Evolutionary conservation across 2,113 vertebrate genomes (phyloP), one percentile per base, ranked within the genome.

Genomic region (Diadophis punctatus): DNA sequence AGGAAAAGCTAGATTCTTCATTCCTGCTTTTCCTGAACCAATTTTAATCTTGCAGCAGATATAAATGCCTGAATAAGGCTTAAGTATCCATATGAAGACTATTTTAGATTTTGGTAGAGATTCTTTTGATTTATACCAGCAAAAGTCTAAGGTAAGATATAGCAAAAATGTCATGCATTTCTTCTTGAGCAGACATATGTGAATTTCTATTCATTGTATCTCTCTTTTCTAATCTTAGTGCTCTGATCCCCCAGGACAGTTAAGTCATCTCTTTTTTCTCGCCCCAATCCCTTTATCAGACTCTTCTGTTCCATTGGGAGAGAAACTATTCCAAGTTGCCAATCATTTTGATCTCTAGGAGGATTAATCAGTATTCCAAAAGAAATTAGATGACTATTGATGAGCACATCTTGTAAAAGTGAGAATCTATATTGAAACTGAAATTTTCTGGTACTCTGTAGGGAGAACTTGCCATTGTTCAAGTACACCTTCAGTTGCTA

Each of bases 341-440:
- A 58, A 86, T 93, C 43, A 25, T 90, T 92, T 91, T 49, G 43
- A 86, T 46, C 4, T 90, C 90, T 92, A 90, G 90, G 10, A 90
- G 92, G 92, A 94, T 90, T 94, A 85, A 91, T 94, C 88, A 92
- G 68, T 12, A 89, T 23, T 58, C 34, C 84, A 56, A 95, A 94
- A 94, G 46, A 94, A 92, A 92, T 94, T 52, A 89, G 53, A 86
- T 94, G 3, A 56, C 1, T 94, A 1, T 20, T 93, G 53, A 39
- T 91, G 63, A 88, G 51, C 10, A 39, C 90, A 85, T 46, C 25
- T 89, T 14, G 49, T 25, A 85, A 80, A 87, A 0, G 0, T 49
- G 23, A 92, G 3, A 91, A 14, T 86, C 91, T 94, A 95, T 90
- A 90, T 46, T 84, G 84, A 88, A 93, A 95, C 91, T 88, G 0